phyloP scores from a whole-genome alignment of 1,140 invertebrate species.

The Patella vulgata region DNA sequence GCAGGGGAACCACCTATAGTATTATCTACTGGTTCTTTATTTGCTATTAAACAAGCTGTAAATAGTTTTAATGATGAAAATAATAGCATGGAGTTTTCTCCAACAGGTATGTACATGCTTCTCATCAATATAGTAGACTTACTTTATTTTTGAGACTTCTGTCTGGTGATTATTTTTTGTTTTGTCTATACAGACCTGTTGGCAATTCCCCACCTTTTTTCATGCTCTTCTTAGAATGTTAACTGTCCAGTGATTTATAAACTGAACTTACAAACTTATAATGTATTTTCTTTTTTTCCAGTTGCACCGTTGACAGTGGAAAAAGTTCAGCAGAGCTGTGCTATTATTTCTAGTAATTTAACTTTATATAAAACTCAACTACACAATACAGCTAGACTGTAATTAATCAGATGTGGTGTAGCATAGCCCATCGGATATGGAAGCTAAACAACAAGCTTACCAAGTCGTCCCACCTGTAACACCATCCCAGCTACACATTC shows the following conservation, averaged over 20 bases:
- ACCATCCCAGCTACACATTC: too few species aligned
- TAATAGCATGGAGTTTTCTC: slow-evolving; percentile 38
- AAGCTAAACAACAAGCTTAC: too few species aligned
- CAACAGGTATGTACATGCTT: slow-evolving; percentile 34
- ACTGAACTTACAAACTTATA: too few species aligned
- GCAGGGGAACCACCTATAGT: slow-evolving; percentile 64
- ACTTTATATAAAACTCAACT: too few species aligned
- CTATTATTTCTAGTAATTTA: slow-evolving; percentile 26
- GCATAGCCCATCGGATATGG: too few species aligned
- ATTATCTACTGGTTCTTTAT: slow-evolving; percentile 52
- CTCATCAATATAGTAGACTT: neutral
- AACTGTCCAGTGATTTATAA: neutral
- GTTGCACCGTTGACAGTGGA: slow-evolving; percentile 54
- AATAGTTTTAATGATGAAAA: slow-evolving; percentile 47
- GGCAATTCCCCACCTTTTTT: neutral
- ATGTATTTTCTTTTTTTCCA: slow-evolving; percentile 27
- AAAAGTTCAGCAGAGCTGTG: slow-evolving; percentile 36
- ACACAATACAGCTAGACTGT: too few species aligned
- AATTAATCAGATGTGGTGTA: too few species aligned
- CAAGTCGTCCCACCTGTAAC: too few species aligned
- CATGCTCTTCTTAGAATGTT: neutral
- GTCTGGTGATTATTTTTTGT: neutral
- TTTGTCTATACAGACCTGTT: neutral
- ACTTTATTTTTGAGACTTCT: neutral
- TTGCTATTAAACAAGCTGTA: slow-evolving; percentile 55